Percentiles rank a stretch among this genome's conserved stretches.
These are phyloP conservation scores for Andrena camellia DNA, from an alignment of 2,888 invertebrate genomes.

Conservation along the genomic window DNA sequence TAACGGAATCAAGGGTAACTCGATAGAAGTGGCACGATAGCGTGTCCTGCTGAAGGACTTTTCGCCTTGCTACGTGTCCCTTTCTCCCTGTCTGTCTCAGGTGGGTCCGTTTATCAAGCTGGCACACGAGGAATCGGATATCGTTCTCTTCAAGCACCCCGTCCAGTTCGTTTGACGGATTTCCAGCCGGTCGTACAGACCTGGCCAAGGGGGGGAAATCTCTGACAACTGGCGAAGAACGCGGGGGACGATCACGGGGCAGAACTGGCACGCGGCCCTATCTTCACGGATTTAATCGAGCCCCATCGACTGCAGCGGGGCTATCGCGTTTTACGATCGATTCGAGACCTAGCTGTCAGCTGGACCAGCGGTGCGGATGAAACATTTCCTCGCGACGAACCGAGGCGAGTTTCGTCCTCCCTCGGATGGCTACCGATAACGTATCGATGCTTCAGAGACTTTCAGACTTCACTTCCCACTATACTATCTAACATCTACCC, in stretches of 20 bases:
- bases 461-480: too few relatives aligned
- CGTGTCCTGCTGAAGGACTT: conserved; percentile 26
- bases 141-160: conserved; percentile 73
- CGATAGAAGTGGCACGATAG: conserved; percentile 52
- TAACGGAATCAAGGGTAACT: conserved; percentile 60
- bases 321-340: conserved; percentile 17
- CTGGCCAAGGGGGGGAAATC: neutral
- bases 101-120: conserved; percentile 69
- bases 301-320: conserved; percentile 1
- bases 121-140: conserved; percentile 72
- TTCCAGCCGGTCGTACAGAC: conserved; percentile 42
- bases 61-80: conserved; percentile 6
- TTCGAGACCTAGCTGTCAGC: conserved; percentile 15
- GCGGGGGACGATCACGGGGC: neutral
- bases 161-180: conserved; percentile 67
- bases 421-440: conserved; percentile 5
- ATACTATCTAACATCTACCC: too few relatives aligned
- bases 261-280: neutral
- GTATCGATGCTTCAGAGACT: conserved; percentile 9
- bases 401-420: neutral
- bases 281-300: conserved; percentile 16
- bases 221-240: neutral
- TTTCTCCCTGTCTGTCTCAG: conserved; percentile 10
- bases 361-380: neutral
- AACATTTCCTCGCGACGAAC: conserved; percentile 12